A percentile compares a stretch with the other conserved stretches of the same genome.
These are phyloP conservation scores for Isaurus tuberculatus DNA, from an alignment of 92 coral and sea anemone species.

Conservation along the genomic window DNA sequence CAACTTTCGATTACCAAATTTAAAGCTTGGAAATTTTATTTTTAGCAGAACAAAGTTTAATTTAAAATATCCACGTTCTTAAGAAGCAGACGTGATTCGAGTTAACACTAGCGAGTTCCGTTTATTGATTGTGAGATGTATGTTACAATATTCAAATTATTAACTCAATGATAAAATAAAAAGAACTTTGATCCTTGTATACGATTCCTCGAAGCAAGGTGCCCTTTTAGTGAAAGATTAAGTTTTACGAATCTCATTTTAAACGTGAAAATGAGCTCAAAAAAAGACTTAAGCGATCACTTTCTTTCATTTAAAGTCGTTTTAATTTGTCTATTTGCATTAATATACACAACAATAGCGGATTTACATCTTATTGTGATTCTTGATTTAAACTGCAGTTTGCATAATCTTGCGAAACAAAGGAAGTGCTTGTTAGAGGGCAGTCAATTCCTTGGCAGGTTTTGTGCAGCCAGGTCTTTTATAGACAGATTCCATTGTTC, in stretches of 20 bases:
- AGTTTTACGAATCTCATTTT: neutral
- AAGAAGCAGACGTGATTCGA: conserved; percentile 1
- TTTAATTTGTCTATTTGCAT: conserved; percentile 42
- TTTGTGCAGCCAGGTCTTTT: conserved; percentile 40
- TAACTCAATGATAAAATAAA: neutral
- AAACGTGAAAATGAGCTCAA: neutral
- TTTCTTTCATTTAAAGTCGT: conserved; percentile 40
- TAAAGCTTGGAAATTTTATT: neutral
- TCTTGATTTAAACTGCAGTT: conserved; percentile 41
- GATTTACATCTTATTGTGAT: conserved; percentile 22
- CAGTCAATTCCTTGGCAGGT: conserved; percentile 33
- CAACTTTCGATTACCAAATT: no score
- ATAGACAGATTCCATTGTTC: conserved; percentile 41
- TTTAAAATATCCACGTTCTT: no score
- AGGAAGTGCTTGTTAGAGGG: conserved; percentile 45
- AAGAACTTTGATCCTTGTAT: no score
- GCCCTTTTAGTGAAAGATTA: neutral
- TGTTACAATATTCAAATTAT: neutral
- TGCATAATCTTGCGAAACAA: conserved; percentile 47
- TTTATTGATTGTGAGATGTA: neutral
- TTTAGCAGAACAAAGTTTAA: neutral
- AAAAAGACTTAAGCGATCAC: conserved; percentile 11
- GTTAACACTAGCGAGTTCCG: neutral
- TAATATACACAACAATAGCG: conserved; percentile 34
- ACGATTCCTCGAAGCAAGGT: neutral